Evolutionary conservation across 2,888 invertebrate genomes (phyloP), one percentile per base, ranked within the genome.

Genomic region (Hirtodrosophila histrioides): DNA sequence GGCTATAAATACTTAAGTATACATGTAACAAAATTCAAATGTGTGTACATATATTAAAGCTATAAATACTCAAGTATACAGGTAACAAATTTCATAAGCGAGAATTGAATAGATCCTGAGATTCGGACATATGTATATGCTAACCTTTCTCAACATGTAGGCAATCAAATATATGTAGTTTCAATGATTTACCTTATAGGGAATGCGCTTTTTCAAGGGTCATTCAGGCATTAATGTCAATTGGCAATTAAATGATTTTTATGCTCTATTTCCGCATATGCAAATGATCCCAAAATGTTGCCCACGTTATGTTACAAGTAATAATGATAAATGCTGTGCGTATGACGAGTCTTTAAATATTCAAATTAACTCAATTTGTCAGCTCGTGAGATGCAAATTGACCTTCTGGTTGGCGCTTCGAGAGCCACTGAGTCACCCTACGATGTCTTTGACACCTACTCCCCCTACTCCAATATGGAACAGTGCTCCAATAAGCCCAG

Each of bases 291-390:
- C 27, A 53, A 49, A 55, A 54, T 7, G 46, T 11, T 9, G 29
- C 60, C 60, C 55, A 73, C 71, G 57, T 35, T 37, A 6, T 23
- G 4, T 27, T 27, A 31, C n/a, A 40, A 46, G 23, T 49, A 41
- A 56, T 55, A 44, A 43, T 63, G 54, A 57, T 45, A 45, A 35
- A 63, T 64, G 58, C 71, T 29, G 9, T 46, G 33, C 49, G 31
- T 43, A 35, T 40, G 48, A 70, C 49, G 39, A 36, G 44, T 71
- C 58, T 81, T 78, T 36, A 75, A 58, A 82, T 85, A 87, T 85
- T 72, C 37, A 87, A 82, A 82, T 82, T 51, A 85, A 58, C 64
- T 58, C 83, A 87, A 86, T 82, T 87, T 82, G 86, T 87, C 80
- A 68, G 68, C 23, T 65, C 80, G 68, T 61, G 77, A 60, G 84